Evolutionary conservation across 2,888 invertebrate genomes (phyloP), one percentile per base, ranked within the genome.

Genomic region (Diplolepis rosae): DNA sequence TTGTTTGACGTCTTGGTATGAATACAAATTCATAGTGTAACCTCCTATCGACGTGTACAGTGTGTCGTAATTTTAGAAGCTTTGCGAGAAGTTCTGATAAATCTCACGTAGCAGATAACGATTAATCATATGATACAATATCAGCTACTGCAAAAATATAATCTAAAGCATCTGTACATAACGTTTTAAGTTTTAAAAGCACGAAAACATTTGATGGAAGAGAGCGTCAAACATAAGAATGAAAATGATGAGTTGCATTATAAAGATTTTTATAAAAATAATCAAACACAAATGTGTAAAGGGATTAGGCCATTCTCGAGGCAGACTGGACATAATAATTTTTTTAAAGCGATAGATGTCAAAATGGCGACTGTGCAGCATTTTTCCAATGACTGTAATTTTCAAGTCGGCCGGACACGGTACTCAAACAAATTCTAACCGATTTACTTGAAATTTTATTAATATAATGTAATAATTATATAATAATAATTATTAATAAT

Each of bases 1-100:
- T 61, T 61, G 39, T 61, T 61, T 61, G 61, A 61, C 61, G 24
- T 61, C 35, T 39, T 35, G 27, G 24, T 61, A 61, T 61, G 61
- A 61, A 61, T 61, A 61, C 39, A 39, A 61, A 61, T 61, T 61
- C 39, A 27, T 4, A 61, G 61, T 35, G 32, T 35, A 35, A 22
- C 9, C 56, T 54, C 32, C 22, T 32, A 35, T 24, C 61, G 61
- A 61, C 61, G 61, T 61, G 61, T 24, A 27, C 39, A 27, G 27
- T 27, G 39, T 15, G 27, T 42, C 27, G n/a, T 24, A 61, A 39
- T 24, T 39, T 39, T 61, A 24, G 24, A n/a, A 39, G 39, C 39
- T 61, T 39, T 27, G 61, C 24, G 9, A 42, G 35, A 39, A 61
- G 39, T 61, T 61, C 39, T 27, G 27, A 24, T 35, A 61, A 35